Evolutionary conservation across 2,888 invertebrate genomes (phyloP).

Genomic region (Dorcus parallelipipedus): DNA sequence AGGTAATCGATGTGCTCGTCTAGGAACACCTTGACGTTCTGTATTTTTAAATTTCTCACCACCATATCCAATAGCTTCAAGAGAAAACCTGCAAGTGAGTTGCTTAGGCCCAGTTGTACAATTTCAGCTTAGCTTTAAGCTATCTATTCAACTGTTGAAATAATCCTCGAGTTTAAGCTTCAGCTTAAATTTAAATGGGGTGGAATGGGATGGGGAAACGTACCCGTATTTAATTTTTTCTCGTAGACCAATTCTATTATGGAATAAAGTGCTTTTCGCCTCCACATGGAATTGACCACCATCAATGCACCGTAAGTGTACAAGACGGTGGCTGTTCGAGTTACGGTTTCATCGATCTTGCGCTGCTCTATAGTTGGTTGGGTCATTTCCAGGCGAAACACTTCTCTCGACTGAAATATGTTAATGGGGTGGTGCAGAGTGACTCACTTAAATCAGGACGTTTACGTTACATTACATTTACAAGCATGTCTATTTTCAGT

Average conservation of each 20-base stretch:
- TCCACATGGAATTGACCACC: constrained; percentile 51
- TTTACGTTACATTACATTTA: too few species aligned
- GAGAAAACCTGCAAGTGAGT: constrained; percentile 13
- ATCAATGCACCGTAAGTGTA: constrained; percentile 56
- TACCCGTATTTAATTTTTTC: constrained; percentile 49
- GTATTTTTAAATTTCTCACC: constrained; percentile 27
- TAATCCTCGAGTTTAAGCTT: too few species aligned
- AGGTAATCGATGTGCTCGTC: constrained; percentile 51
- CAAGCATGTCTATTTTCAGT: too few species aligned
- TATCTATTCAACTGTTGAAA: too few species aligned
- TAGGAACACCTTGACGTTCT: constrained; percentile 45
- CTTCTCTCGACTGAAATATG: constrained; percentile 32
- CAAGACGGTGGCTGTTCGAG: constrained; percentile 57
- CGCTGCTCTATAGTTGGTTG: constrained; percentile 45
- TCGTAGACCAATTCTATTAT: constrained; percentile 54
- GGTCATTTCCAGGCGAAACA: constrained; percentile 47
- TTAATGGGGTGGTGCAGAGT: too few species aligned
- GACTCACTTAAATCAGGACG: too few species aligned
- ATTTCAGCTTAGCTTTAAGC: too few species aligned
- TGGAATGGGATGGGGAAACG: not conserved
- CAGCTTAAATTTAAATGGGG: too few species aligned
- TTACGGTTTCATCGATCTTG: constrained; percentile 57
- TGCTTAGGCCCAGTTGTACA: too few species aligned
- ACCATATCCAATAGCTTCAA: constrained; percentile 32
- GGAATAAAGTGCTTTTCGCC: constrained; percentile 54